phyloP scores from a whole-genome alignment of 2,797 vertebrate species.

The Forpus xanthops region DNA sequence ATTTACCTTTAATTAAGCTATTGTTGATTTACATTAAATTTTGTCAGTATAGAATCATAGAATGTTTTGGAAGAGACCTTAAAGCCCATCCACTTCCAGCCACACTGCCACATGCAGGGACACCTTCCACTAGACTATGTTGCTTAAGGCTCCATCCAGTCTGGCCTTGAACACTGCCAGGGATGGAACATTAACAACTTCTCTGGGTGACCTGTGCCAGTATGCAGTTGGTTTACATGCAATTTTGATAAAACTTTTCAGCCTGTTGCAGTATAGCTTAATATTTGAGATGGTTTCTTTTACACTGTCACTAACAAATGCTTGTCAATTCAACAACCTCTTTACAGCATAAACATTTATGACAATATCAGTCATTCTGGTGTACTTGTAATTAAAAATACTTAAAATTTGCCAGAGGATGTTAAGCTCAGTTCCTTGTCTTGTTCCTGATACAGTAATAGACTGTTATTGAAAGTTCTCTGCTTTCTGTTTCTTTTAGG shows the following conservation, averaged over 20 bases:
- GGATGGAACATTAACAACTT: too few relatives aligned
- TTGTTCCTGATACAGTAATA: not conserved
- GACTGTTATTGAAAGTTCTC: not conserved
- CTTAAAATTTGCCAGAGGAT: not conserved
- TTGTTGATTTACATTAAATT: not conserved
- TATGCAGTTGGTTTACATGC: not conserved
- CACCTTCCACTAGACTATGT: not conserved
- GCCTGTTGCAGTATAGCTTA: not conserved
- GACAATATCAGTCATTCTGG: not conserved
- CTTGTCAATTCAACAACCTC: slow-evolving; percentile 11
- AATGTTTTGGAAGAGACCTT: not conserved
- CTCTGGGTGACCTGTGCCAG: not conserved
- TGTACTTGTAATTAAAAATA: not conserved
- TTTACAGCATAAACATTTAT: slow-evolving; percentile 13
- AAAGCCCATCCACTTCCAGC: not conserved
- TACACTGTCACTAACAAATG: not conserved
- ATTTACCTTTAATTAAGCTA: not conserved
- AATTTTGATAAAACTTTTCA: not conserved
- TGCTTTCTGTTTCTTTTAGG: not conserved
- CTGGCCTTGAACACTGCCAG: too few relatives aligned
- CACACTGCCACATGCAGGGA: not conserved
- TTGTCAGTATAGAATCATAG: not conserved
- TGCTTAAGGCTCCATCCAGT: too few relatives aligned
- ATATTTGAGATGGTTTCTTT: not conserved
- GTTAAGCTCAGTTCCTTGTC: not conserved